Percentiles rank a stretch among this genome's conserved stretches.
Conservation (phyloP, 2,797 vertebrate species). For the Macrochelys suwanniensis region DNA sequence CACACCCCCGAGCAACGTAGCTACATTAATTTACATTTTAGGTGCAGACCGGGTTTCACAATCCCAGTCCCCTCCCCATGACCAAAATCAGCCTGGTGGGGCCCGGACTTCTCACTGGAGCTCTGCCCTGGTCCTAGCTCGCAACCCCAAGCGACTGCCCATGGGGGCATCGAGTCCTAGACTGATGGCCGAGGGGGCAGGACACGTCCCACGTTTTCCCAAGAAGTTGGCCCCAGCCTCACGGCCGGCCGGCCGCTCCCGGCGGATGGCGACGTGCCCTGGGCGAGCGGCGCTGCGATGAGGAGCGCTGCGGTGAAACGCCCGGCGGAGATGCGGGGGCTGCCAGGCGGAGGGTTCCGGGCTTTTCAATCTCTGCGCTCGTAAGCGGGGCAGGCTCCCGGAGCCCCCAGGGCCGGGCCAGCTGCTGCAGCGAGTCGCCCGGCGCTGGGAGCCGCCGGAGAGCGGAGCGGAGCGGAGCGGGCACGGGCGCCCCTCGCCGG, state of each 20-base stretch:
- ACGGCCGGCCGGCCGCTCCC: accelerated
- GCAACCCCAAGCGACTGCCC: neutral
- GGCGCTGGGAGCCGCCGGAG: neutral
- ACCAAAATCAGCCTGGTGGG: neutral
- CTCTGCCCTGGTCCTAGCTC: neutral
- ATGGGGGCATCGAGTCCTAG: too few species aligned
- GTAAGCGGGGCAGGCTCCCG: neutral
- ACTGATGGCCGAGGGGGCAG: too few species aligned
- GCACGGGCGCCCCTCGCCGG: neutral
- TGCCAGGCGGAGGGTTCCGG: too few species aligned
- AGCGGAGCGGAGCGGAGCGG: too few species aligned
- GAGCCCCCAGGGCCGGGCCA: neutral
- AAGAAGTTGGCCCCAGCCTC: too few species aligned
- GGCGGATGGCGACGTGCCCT: neutral
- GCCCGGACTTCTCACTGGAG: too few species aligned
- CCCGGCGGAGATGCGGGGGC: too few species aligned
- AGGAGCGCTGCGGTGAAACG: too few species aligned
- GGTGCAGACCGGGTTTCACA: neutral
- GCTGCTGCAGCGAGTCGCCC: too few species aligned
- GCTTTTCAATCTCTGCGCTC: too few species aligned
- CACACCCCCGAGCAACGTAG: neutral
- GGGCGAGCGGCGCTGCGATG: neutral
- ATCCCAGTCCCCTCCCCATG: neutral
- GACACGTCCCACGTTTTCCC: neutral
- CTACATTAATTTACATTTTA: neutral